Percentiles rank a stretch among this genome's conserved stretches.
phyloP scores from a whole-genome alignment of 2,797 vertebrate species.

The Megaceryle alcyon region DNA sequence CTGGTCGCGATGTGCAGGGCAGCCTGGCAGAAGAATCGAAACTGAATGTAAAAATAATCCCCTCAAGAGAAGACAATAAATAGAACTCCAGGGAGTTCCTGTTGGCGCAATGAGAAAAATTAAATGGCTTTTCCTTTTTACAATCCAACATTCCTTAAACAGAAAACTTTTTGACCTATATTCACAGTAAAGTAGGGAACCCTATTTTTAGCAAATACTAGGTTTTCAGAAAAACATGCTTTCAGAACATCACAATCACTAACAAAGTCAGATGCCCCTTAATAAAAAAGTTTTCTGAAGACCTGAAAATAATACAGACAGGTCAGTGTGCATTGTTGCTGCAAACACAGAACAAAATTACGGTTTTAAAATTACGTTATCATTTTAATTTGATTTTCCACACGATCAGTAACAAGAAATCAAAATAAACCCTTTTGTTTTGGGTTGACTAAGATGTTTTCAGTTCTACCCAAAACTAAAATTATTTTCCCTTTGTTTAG shows the following conservation, averaged over 20 bases:
- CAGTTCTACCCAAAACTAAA: not conserved
- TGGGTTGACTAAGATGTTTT: not conserved
- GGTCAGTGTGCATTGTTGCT: not conserved
- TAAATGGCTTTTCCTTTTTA: not conserved
- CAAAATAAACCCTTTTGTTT: not conserved
- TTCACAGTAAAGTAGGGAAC: not conserved
- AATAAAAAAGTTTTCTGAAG: not conserved
- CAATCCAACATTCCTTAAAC: not conserved
- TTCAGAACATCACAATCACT: not conserved
- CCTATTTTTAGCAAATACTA: not conserved
- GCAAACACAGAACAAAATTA: not conserved
- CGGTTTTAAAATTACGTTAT: not conserved
- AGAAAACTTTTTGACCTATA: not conserved
- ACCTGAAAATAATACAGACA: not conserved
- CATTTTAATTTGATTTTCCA: not conserved
- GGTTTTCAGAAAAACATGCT: not conserved
- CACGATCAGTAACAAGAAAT: not conserved
- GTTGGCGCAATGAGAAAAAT: not conserved
- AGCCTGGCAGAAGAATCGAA: not conserved
- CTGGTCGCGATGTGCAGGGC: not conserved
- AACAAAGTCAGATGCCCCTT: not conserved
- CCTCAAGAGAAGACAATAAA: not conserved
- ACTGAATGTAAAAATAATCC: not conserved
- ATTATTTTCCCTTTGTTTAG: slow-evolving; percentile 33
- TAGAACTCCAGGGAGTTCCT: not conserved